Evolutionary conservation across 2,888 invertebrate species (phyloP).

Genomic region (Drosophila atripex): DNA sequence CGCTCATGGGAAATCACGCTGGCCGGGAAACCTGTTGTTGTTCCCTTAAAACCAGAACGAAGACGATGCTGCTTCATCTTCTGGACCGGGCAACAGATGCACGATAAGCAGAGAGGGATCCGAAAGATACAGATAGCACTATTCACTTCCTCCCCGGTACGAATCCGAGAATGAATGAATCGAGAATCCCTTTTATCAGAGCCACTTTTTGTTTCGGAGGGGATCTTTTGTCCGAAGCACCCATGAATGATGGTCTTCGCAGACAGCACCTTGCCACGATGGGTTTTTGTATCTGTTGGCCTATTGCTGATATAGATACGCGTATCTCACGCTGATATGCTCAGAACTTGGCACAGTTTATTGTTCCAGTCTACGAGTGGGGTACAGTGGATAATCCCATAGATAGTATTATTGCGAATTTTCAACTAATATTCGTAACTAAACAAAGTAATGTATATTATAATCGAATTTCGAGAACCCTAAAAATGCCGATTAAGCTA

Average conservation of each 20-base stretch:
- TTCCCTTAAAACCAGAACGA: constrained; percentile 41
- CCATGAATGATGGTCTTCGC: constrained; percentile 23
- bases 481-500: too few relatives aligned
- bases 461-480: too few relatives aligned
- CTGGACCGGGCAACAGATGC: constrained; percentile 64
- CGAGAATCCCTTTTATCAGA: constrained; percentile 71
- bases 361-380: neutral
- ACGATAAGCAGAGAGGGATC: constrained; percentile 43
- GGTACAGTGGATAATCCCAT: neutral
- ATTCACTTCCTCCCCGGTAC: constrained; percentile 40
- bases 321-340: constrained; percentile 18
- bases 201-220: constrained; percentile 38
- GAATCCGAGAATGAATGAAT: constrained; percentile 55
- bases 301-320: constrained; percentile 23
- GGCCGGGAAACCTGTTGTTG: constrained; percentile 73
- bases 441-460: too few relatives aligned
- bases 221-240: constrained; percentile 29
- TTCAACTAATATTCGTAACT: too few relatives aligned
- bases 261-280: constrained; percentile 25
- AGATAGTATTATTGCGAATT: neutral
- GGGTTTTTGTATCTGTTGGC: constrained; percentile 17
- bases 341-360: constrained; percentile 42
- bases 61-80: constrained; percentile 11
- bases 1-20: constrained; percentile 74
- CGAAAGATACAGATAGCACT: constrained; percentile 40